Evolutionary conservation across 2,113 vertebrate genomes (phyloP), one percentile per base, ranked within the genome.

Genomic region (Takifugu bimaculatus): DNA sequence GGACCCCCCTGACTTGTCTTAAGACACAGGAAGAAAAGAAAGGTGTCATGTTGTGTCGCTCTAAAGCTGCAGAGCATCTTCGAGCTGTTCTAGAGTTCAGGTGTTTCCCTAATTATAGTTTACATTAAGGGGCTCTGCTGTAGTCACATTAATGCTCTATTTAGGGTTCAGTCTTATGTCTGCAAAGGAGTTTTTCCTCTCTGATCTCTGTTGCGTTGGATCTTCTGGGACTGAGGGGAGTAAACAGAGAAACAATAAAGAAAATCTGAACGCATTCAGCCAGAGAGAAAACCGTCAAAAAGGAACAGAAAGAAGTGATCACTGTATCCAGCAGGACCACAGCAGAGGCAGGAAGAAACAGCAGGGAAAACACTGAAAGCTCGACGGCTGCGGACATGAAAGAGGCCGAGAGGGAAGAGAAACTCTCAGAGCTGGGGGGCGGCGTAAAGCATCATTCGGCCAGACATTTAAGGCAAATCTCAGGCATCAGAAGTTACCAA

Each of bases 41-140:
- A 12, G 54, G 57, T 73, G 63, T 68, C 79, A 54, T 68, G 61
- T 77, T 65, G 39, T 43, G 47, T 72, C 50, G 60, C 50, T 29
- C 47, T 66, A 57, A 50, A 58, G 54, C 5, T 15, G 1, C 12
- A 60, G 50, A 50, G 45, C 54, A 42, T 75, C 62, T 65, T 58
- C 45, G 43, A 60, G 51, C 52, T n/a, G 45, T 35, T 53, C 29
- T 15, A 44, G 39, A 60, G 65, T 45, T 49, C 47, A 35, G 50
- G 26, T 26, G 54, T 74, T 79, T 63, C 42, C 55, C 15, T 76
- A 54, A 61, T 75, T 65, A 51, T n/a, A 58, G 47, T 42, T 64
- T 5, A 63, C 10, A 49, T 4, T 44, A n/a, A 39, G 5, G 57
- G 47, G 25, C 4, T 6, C 1, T 54, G 20, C 50, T 48, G 10